phyloP scores from a whole-genome alignment of 2,888 invertebrate genomes.

The Phengaris alcon region DNA sequence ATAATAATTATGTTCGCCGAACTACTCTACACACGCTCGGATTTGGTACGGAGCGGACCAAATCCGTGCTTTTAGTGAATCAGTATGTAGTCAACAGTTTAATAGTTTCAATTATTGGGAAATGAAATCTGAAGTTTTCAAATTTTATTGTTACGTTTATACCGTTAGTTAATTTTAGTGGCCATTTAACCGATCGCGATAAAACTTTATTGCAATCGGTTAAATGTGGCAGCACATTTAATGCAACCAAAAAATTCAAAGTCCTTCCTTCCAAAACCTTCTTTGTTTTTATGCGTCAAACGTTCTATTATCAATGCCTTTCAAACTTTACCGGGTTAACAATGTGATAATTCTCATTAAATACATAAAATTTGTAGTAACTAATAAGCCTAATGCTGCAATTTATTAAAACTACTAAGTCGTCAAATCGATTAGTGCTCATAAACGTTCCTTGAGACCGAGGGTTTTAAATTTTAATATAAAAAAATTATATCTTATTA shows the following conservation, averaged over 20 bases:
- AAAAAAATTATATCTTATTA: slow-evolving; percentile 26
- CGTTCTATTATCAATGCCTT: background rate
- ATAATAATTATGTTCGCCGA: no score
- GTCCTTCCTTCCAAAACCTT: background rate
- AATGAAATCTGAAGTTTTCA: slow-evolving; percentile 14
- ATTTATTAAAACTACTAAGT: slow-evolving; percentile 15
- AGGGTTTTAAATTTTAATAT: slow-evolving; percentile 13
- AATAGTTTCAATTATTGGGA: slow-evolving; percentile 1
- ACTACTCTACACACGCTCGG: no score
- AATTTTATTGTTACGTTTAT: slow-evolving; percentile 16
- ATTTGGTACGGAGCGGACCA: no score
- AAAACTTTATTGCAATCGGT: slow-evolving; percentile 18
- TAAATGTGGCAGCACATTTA: slow-evolving; percentile 7
- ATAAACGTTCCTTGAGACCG: slow-evolving; percentile 13
- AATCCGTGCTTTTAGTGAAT: background rate
- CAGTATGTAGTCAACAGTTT: background rate
- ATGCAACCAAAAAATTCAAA: slow-evolving; percentile 8
- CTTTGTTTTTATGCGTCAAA: background rate
- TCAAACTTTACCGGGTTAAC: background rate
- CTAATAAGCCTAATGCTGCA: background rate
- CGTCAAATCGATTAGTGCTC: slow-evolving; percentile 26
- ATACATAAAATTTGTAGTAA: background rate
- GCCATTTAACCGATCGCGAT: slow-evolving; percentile 8
- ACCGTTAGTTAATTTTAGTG: slow-evolving; percentile 15
- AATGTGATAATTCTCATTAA: slow-evolving; percentile 9